Conservation (phyloP, 2,113 vertebrate species). For the Solenodon paradoxus region DNA sequence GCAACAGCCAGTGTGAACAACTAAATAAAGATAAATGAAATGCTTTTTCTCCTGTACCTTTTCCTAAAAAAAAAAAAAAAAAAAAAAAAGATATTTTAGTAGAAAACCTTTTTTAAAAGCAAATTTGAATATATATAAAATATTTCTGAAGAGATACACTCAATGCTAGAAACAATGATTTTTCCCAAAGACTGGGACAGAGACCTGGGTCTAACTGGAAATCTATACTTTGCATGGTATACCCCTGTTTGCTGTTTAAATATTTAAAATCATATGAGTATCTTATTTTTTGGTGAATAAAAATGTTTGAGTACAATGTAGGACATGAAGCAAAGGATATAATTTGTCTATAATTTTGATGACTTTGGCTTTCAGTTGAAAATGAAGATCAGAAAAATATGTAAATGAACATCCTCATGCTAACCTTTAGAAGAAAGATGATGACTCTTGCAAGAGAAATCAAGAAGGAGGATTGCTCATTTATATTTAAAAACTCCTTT, state of each 20-base stretch:
- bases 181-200: not conserved
- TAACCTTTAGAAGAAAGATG: not conserved
- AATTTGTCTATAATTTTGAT: not conserved
- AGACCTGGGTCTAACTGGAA: not conserved
- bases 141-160: not conserved
- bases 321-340: not conserved
- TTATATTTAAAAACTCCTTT: constrained; percentile 34
- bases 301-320: not conserved
- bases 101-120: not conserved
- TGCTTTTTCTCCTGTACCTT: too few relatives aligned
- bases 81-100: not conserved
- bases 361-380: not conserved
- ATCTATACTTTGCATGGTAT: not conserved
- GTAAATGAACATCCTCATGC: not conserved
- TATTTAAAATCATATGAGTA: not conserved
- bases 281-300: constrained; percentile 13
- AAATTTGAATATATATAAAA: not conserved
- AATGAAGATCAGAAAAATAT: constrained; percentile 26
- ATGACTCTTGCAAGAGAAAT: constrained; percentile 22
- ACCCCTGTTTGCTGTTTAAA: not conserved
- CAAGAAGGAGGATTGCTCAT: not conserved
- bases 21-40: too few relatives aligned
- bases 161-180: not conserved
- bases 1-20: too few relatives aligned
- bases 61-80: not conserved